A percentile compares a stretch with the other conserved stretches of the same genome.
phyloP scores from a whole-genome alignment of 2,888 invertebrate species.

The Parnassius smintheus region DNA sequence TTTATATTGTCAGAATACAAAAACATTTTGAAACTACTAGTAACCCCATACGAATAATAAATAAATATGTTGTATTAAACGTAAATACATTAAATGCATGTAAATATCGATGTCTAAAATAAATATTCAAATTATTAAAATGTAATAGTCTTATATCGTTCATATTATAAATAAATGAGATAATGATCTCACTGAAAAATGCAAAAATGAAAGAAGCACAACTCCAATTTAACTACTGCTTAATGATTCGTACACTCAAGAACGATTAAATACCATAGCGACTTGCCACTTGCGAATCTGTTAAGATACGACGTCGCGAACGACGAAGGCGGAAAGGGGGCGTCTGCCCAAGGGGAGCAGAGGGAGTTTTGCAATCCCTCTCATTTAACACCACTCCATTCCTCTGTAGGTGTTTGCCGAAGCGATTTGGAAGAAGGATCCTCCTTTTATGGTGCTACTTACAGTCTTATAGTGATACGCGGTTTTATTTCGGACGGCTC shows the following conservation, averaged over 20 bases:
- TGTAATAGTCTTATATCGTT: too few species aligned
- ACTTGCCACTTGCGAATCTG: conserved; percentile 61
- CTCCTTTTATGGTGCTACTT: conserved; percentile 76
- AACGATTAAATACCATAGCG: conserved; percentile 58
- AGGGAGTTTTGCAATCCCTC: conserved; percentile 69
- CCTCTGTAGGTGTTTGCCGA: conserved; percentile 80
- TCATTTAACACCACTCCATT: conserved; percentile 79
- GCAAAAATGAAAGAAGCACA: conserved; percentile 5
- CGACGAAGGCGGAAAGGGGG: conserved; percentile 31
- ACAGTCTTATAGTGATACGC: conserved; percentile 79
- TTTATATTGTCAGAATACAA: too few species aligned
- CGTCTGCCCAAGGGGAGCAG: conserved; percentile 41
- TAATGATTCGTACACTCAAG: conserved; percentile 52
- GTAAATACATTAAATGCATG: too few species aligned
- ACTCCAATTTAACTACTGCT: conserved; percentile 43
- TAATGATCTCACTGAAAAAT: too few species aligned
- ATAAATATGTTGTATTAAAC: neutral
- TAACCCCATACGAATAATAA: too few species aligned
- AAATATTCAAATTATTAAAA: too few species aligned
- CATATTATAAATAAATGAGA: too few species aligned
- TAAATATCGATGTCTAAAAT: too few species aligned
- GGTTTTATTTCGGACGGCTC: conserved; percentile 79
- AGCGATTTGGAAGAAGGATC: conserved; percentile 75
- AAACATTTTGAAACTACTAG: too few species aligned
- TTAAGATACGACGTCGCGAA: conserved; percentile 60